Evolutionary conservation across 2,888 invertebrate genomes (phyloP), one percentile per base, ranked within the genome.

Genomic region (Tenthredo notha): DNA sequence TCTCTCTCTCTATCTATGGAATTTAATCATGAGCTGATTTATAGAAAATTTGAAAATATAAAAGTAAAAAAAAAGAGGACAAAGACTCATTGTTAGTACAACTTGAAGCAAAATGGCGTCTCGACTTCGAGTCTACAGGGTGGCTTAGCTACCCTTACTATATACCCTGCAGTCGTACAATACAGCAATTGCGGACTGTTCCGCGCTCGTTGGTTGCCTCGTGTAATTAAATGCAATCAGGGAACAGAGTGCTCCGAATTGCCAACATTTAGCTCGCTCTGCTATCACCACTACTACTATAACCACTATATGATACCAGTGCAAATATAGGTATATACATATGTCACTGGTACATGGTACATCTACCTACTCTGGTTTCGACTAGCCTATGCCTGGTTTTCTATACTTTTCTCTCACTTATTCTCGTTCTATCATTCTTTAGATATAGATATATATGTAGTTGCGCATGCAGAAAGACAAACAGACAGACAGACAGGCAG

Each of bases 201-300:
- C 87, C 87, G 89, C 89, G 89, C 83, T 83, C 83, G 83, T 83
- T 83, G 70, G 67, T 50, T 83, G 90, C 90, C 90, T 90, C 90
- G 90, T 92, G 92, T 92, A 93, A 93, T 93, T 92, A 92, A 93
- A 92, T 92, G 92, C 93, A 92, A 93, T 92, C 92, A 92, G 91
- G 89, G 90, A 90, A 90, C 90, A 91, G 91, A 91, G 91, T 91
- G 90, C 90, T 91, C 89, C 89, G 91, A 91, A 92, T 92, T 90
- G 90, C 65, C 83, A 83, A 70, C 83, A 83, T 83, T 70, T 70
- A 83, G 83, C 67, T 83, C 83, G 70, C 67, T 83, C 80, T 61
- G 40, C 50, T 54, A 54, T 33, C 80, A 61, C 80, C n/a, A 80
- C 61, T 37, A 80, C 80, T 15, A 61, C 61, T 25, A 61, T 25